phyloP scores from a whole-genome alignment of 1,140 invertebrate species.

The Liolophura sinensis region DNA sequence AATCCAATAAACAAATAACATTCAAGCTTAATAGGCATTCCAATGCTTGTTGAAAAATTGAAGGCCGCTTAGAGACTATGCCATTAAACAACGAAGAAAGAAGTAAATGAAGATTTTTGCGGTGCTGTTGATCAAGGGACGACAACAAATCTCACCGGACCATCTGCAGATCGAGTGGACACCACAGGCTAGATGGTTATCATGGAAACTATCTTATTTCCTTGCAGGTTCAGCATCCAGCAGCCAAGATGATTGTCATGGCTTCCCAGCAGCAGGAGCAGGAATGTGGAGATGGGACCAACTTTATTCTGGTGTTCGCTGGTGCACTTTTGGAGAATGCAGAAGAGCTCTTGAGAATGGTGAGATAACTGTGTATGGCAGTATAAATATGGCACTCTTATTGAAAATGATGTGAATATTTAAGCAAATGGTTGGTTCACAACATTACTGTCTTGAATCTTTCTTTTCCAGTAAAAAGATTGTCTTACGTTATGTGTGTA shows the following conservation, averaged over 20 bases:
- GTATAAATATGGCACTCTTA: neutral
- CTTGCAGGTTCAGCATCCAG: slow-evolving; percentile 90
- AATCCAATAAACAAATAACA: no score
- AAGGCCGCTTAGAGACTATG: no score
- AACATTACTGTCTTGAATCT: no score
- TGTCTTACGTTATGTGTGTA: neutral
- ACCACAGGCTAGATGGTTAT: no score
- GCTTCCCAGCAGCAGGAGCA: slow-evolving; percentile 98
- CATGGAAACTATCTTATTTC: no score
- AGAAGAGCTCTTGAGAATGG: slow-evolving; percentile 81
- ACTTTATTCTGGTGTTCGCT: slow-evolving; percentile 95
- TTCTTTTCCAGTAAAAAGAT: no score
- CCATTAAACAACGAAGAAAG: no score
- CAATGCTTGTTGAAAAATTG: no score
- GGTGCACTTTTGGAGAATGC: slow-evolving; percentile 90
- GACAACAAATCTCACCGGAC: no score
- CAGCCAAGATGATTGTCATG: slow-evolving; percentile 95
- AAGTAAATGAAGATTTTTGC: neutral
- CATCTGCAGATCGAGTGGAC: neutral
- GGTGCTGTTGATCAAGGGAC: slow-evolving; percentile 4
- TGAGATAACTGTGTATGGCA: slow-evolving; percentile 17
- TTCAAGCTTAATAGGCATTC: no score
- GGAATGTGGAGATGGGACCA: slow-evolving; percentile 98
- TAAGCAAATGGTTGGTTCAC: no score
- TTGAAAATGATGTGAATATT: no score